These are phyloP conservation scores for Daphoenositta chrysoptera DNA, from an alignment of 2,113 vertebrate species.

Conservation along the genomic window DNA sequence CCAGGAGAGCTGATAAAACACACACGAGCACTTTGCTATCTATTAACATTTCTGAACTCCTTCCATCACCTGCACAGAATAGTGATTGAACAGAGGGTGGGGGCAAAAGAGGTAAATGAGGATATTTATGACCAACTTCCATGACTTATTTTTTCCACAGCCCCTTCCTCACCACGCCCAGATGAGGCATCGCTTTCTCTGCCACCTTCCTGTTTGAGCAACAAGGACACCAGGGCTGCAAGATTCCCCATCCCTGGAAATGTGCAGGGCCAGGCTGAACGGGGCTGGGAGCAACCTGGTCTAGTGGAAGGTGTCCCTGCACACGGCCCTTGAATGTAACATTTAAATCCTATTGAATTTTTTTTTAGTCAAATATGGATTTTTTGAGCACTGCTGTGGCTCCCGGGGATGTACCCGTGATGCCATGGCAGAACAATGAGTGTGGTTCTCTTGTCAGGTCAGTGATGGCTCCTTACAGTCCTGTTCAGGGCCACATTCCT, in stretches of 20 bases:
- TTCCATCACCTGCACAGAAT: conserved; percentile 14
- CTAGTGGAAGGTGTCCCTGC: not conserved
- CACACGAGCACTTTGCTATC: not conserved
- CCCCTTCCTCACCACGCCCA: not conserved
- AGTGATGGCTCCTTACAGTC: not conserved
- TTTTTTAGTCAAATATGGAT: not conserved
- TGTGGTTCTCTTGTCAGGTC: not conserved
- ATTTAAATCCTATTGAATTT: not conserved
- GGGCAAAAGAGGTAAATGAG: not conserved
- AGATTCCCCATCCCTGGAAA: not conserved
- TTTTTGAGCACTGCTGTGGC: not conserved
- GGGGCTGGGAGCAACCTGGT: not conserved
- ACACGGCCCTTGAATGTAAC: not conserved
- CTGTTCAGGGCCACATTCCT: not conserved
- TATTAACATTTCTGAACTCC: conserved; percentile 23
- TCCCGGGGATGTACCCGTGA: fast-evolving
- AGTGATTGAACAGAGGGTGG: not conserved
- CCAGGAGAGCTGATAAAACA: conserved; percentile 23
- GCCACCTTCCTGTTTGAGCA: not conserved
- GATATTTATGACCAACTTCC: not conserved
- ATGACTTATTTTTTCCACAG: not conserved
- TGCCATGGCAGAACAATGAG: not conserved
- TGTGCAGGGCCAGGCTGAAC: not conserved
- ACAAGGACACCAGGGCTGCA: not conserved
- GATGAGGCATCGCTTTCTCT: fast-evolving